Evolutionary conservation across 2,888 invertebrate species (phyloP), one percentile per base, ranked within the genome.

Genomic region (Hoplodrina blanda): DNA sequence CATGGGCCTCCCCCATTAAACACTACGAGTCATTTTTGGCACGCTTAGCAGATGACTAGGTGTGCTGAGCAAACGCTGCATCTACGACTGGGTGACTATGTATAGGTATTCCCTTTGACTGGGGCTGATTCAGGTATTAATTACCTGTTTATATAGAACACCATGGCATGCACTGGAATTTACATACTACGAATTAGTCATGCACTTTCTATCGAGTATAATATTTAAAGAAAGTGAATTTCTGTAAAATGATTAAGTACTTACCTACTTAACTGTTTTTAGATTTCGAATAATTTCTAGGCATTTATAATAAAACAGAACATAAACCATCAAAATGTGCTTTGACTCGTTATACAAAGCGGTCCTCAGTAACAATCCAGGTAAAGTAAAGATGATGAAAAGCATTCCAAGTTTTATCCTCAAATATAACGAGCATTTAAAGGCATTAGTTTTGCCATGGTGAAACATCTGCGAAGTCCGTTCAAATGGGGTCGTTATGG

Each of bases 381-480:
- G 50, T 59, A 70, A 62, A 33, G 37, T 69, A 44, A 60, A 75
- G 60, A 64, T 63, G 65, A 56, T 50, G 55, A 66, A 76, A 59
- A 76, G 55, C 25, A 73, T 73, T 73, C 61, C 71, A 52, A 65
- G 50, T 62, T 76, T 76, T 66, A 77, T 68, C 20, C 6, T 53
- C 64, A 68, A 73, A 78, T 59, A 60, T 61, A 63, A 74, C 60
- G 55, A 77, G 20, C 17, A 57, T 78, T 63, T 55, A 69, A 74
- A 59, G 20, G 62, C 60, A 73, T 74, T 78, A 53, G 75, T 56
- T 78, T 66, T 63, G 63, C 49, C 25, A 62, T 66, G 60, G 59
- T 62, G 46, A 64, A 71, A 63, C 44, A 73, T 69, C 56, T 66
- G 62, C 44, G 53, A 60, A 65, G 49, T 57, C 54, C 63, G 41